Conservation (phyloP, 2,888 invertebrate species). For the Sarcophaga variegata region DNA sequence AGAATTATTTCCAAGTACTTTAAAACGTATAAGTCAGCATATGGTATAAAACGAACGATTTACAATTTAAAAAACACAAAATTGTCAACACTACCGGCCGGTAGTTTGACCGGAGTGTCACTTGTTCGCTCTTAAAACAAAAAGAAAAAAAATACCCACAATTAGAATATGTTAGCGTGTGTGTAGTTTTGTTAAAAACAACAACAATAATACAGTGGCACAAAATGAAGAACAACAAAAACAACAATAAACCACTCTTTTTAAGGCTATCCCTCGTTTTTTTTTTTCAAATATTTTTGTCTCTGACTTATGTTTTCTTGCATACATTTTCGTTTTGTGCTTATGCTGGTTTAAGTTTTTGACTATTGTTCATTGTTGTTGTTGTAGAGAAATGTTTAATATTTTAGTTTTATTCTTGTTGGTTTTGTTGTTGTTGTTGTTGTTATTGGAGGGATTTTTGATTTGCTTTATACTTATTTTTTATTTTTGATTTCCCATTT, state of each 20-base stretch:
- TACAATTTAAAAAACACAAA: slow-evolving; percentile 4
- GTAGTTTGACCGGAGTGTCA: slow-evolving; percentile 2
- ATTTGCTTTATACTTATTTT: slow-evolving; percentile 9
- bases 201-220: slow-evolving; percentile 14
- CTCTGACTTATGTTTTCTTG: too few relatives aligned
- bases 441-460: background rate
- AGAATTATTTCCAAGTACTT: too few relatives aligned
- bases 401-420: background rate
- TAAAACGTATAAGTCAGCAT: too few relatives aligned
- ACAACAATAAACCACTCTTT: background rate
- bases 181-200: slow-evolving; percentile 20
- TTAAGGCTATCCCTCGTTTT: background rate
- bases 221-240: slow-evolving; percentile 15
- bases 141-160: background rate
- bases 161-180: slow-evolving; percentile 32
- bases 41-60: too few relatives aligned
- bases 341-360: slow-evolving; percentile 18
- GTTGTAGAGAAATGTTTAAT: background rate
- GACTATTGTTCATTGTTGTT: slow-evolving; percentile 3
- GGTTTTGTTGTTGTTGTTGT: background rate
- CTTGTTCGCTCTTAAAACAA: background rate
- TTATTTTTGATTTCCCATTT: slow-evolving; percentile 3
- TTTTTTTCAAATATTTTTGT: too few relatives aligned
- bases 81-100: slow-evolving; percentile 26
- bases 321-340: slow-evolving; percentile 3